These are phyloP conservation scores for Ptychochromis oligacanthus DNA, from an alignment of 2,113 vertebrate species.

Conservation along the genomic window DNA sequence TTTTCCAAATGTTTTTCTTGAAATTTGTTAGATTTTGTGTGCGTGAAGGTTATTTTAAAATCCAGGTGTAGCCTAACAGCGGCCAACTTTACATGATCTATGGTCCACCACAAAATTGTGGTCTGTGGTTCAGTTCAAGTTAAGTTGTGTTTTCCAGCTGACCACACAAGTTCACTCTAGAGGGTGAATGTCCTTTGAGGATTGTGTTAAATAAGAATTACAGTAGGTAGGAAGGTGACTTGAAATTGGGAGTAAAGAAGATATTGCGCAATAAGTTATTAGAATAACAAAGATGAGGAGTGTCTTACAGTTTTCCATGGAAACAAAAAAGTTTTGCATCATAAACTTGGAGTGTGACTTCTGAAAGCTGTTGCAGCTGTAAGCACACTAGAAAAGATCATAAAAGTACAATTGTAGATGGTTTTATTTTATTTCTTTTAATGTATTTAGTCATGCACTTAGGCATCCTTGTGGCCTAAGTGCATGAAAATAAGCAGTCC, in stretches of 20 bases:
- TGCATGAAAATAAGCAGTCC: background rate
- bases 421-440: background rate
- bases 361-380: background rate
- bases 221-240: background rate
- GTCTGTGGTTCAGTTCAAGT: background rate
- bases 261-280: background rate
- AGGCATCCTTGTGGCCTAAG: fast-evolving
- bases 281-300: background rate
- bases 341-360: background rate
- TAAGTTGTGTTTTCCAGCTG: background rate
- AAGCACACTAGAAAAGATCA: background rate
- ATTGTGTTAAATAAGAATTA: background rate
- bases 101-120: background rate
- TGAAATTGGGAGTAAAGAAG: background rate
- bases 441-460: background rate
- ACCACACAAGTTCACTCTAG: background rate
- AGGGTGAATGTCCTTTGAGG: background rate
- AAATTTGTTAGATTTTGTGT: background rate
- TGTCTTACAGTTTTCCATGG: background rate
- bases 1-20: background rate
- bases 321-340: background rate
- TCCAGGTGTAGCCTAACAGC: conserved; percentile 1
- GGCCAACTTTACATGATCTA: background rate
- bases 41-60: background rate
- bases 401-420: background rate